Conservation (phyloP, 2,888 invertebrate genomes). For the Plusia festucae region DNA sequence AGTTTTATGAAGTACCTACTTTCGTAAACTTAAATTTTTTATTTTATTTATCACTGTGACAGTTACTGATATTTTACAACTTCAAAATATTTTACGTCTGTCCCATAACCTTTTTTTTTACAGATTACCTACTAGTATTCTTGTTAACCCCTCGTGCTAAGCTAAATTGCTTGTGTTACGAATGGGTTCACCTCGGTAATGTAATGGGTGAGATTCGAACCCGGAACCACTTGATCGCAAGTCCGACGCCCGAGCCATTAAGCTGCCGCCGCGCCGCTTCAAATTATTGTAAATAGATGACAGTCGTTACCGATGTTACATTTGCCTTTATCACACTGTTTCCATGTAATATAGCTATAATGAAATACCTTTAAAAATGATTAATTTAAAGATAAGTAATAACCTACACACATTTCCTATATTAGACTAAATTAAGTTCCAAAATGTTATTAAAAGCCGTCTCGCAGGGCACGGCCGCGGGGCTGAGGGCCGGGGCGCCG, state of each 20-base stretch:
- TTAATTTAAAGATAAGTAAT: slow-evolving; percentile 38
- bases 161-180: too few species aligned
- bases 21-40: slow-evolving; percentile 2
- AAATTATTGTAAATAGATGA: not conserved
- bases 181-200: too few species aligned
- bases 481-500: slow-evolving; percentile 12
- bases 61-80: not conserved
- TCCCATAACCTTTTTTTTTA: too few species aligned
- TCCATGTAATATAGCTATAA: slow-evolving; percentile 18
- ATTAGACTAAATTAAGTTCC: slow-evolving; percentile 49
- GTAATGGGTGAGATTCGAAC: too few species aligned
- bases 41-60: slow-evolving; percentile 8
- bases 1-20: slow-evolving; percentile 23
- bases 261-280: too few species aligned
- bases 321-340: slow-evolving; percentile 4
- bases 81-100: not conserved
- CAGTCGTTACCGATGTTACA: not conserved
- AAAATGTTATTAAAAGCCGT: slow-evolving; percentile 53
- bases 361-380: slow-evolving; percentile 29
- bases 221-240: too few species aligned
- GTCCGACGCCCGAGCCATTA: too few species aligned
- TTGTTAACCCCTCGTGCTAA: too few species aligned
- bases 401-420: slow-evolving; percentile 46
- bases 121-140: too few species aligned
- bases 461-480: slow-evolving; percentile 30